phyloP scores from a whole-genome alignment of 1,140 invertebrate species.

The Solen grandis region DNA sequence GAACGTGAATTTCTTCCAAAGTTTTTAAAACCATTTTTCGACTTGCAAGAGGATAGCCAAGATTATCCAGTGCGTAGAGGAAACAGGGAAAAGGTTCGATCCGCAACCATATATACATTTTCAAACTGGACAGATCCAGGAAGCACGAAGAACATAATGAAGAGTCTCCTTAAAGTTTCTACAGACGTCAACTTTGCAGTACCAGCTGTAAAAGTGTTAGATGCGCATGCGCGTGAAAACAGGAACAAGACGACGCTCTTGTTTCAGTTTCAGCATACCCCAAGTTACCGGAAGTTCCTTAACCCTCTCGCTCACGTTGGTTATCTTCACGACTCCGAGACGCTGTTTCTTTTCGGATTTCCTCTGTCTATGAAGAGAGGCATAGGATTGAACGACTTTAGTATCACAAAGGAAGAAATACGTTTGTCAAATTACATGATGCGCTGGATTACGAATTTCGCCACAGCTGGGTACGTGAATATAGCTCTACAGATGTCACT shows the following conservation, averaged over 20 bases:
- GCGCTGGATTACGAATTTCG: slow-evolving; percentile 35
- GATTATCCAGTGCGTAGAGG: slow-evolving; percentile 17
- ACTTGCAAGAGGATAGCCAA: slow-evolving; percentile 1
- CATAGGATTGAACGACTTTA: not conserved
- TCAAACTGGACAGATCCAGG: slow-evolving; percentile 53
- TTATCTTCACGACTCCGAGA: slow-evolving; percentile 5
- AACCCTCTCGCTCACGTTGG: not conserved
- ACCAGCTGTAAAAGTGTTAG: slow-evolving; percentile 18
- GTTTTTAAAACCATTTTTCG: slow-evolving; percentile 23
- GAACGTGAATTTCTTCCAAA: slow-evolving; percentile 21
- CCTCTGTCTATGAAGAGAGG: slow-evolving; percentile 1
- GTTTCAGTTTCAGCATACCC: slow-evolving; percentile 18
- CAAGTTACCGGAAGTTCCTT: not conserved
- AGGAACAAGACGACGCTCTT: slow-evolving; percentile 26
- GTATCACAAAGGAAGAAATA: not conserved
- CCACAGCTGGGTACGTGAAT: slow-evolving; percentile 40
- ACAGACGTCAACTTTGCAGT: slow-evolving; percentile 45
- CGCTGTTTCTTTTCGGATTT: slow-evolving; percentile 31
- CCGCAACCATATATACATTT: slow-evolving; percentile 27
- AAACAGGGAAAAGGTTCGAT: slow-evolving; percentile 14
- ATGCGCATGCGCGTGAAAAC: slow-evolving; percentile 30
- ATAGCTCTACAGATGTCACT: too few relatives aligned
- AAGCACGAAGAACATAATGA: slow-evolving; percentile 3
- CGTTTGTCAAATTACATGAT: slow-evolving; percentile 17
- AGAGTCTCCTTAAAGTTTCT: slow-evolving; percentile 25